Percentiles rank a stretch among this genome's conserved stretches.
Evolutionary conservation across 2,888 invertebrate genomes (phyloP).

Genomic region (Dasypogon diadema): DNA sequence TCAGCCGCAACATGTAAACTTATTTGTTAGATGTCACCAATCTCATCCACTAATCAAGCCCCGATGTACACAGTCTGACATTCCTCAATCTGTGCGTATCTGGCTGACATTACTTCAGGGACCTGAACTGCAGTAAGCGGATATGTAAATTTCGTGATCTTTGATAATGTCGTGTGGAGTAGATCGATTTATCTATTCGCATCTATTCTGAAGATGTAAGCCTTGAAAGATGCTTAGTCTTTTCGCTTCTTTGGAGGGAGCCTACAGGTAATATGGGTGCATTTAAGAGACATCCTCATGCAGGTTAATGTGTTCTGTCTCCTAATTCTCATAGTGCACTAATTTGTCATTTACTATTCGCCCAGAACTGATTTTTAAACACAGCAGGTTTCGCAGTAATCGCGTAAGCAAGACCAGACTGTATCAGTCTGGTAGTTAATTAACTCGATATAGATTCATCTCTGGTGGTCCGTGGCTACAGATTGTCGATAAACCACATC

Average conservation of each 20-base stretch:
- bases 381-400: slow-evolving; percentile 6
- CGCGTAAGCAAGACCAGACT: slow-evolving; percentile 13
- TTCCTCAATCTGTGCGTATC: slow-evolving; percentile 53
- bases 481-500: slow-evolving; percentile 42
- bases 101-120: slow-evolving; percentile 13
- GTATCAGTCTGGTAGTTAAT: slow-evolving; percentile 37
- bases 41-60: slow-evolving; percentile 54
- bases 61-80: slow-evolving; percentile 42
- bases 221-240: background rate
- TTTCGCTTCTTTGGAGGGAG: background rate
- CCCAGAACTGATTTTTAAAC: slow-evolving; percentile 21
- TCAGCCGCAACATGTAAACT: slow-evolving; percentile 54
- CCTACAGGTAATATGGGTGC: background rate
- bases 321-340: slow-evolving; percentile 27
- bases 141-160: slow-evolving; percentile 53
- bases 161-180: slow-evolving; percentile 54
- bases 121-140: slow-evolving; percentile 32
- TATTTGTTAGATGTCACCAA: slow-evolving; percentile 56
- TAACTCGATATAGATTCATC: slow-evolving; percentile 53
- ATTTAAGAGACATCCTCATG: slow-evolving; percentile 2
- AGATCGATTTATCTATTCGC: slow-evolving; percentile 54
- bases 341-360: slow-evolving; percentile 46
- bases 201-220: slow-evolving; percentile 29
- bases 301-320: background rate
- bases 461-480: slow-evolving; percentile 52